Evolutionary conservation across 1,140 invertebrate genomes (phyloP).

Genomic region (Littorina saxatilis): DNA sequence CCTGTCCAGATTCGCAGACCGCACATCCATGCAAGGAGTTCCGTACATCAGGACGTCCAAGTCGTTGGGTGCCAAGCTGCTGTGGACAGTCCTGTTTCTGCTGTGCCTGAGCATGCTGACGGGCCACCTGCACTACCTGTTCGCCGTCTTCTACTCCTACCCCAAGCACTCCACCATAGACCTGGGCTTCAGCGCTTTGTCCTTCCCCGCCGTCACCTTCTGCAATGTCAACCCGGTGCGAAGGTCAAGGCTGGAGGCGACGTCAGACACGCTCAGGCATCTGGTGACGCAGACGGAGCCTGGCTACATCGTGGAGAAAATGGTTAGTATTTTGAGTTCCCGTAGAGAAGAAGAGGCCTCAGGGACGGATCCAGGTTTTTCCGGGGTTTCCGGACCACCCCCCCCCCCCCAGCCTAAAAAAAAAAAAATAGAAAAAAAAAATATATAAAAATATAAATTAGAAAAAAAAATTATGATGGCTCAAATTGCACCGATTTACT

Average conservation of each 20-base stretch:
- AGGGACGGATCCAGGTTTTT: neutral
- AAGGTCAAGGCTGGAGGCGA: slow-evolving; percentile 20
- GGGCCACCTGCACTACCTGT: slow-evolving; percentile 47
- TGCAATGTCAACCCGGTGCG: slow-evolving; percentile 61
- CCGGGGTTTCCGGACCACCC: no score
- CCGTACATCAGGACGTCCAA: slow-evolving; percentile 44
- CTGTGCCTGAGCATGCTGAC: slow-evolving; percentile 33
- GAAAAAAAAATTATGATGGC: no score
- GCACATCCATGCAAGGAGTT: slow-evolving; percentile 51
- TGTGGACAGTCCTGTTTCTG: slow-evolving; percentile 42
- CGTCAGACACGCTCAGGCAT: slow-evolving; percentile 24
- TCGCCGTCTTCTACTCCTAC: slow-evolving; percentile 42
- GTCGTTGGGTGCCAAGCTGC: slow-evolving; percentile 22
- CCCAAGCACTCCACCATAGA: slow-evolving; percentile 42
- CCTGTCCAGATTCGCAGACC: slow-evolving; percentile 45
- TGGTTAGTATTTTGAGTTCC: slow-evolving; percentile 35
- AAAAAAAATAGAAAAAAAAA: neutral
- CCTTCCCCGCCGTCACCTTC: slow-evolving; percentile 61
- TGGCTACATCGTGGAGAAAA: slow-evolving; percentile 17
- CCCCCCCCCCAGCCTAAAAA: no score
- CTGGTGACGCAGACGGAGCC: slow-evolving; percentile 35
- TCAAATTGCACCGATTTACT: no score
- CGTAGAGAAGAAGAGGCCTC: neutral
- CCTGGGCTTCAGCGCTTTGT: slow-evolving; percentile 49
- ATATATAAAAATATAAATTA: neutral